Percentiles rank a stretch among this genome's conserved stretches.
phyloP scores from a whole-genome alignment of 1,140 invertebrate species.

The Diachasma alloeum region DNA sequence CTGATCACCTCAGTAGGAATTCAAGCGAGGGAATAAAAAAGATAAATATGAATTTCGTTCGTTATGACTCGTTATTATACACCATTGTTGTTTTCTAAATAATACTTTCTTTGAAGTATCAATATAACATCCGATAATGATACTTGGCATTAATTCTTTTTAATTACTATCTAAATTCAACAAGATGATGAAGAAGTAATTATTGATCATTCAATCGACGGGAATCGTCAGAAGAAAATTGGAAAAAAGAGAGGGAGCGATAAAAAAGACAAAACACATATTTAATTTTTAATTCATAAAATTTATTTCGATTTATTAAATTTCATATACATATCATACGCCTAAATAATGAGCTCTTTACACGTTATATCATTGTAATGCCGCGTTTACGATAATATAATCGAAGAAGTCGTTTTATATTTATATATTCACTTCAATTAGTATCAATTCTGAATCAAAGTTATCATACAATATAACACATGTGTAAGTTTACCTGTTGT shows the following conservation, averaged over 20 bases:
- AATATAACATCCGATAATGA: no score
- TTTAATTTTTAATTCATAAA: slow-evolving; percentile 58
- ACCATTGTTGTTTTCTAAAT: no score
- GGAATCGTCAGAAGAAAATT: no score
- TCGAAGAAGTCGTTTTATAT: slow-evolving; percentile 55
- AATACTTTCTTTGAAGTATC: no score
- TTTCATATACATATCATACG: slow-evolving; percentile 55
- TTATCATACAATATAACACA: slow-evolving; percentile 56
- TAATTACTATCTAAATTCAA: no score
- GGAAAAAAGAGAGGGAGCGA: no score
- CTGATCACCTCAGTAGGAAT: neutral
- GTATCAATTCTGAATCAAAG: slow-evolving; percentile 48
- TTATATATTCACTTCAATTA: neutral
- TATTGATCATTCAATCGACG: no score
- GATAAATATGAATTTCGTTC: no score
- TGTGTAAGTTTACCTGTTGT: slow-evolving; percentile 59
- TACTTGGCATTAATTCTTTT: no score
- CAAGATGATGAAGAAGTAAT: no score
- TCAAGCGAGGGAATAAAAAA: neutral
- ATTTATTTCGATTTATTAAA: slow-evolving; percentile 66
- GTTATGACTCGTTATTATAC: no score
- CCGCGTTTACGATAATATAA: slow-evolving; percentile 50
- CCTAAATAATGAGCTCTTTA: slow-evolving; percentile 65
- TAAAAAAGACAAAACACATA: neutral
- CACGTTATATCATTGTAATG: slow-evolving; percentile 49